A percentile compares a stretch with the other conserved stretches of the same genome.
Conservation (phyloP, 2,113 vertebrate species). For the Paramormyrops kingsleyae region DNA sequence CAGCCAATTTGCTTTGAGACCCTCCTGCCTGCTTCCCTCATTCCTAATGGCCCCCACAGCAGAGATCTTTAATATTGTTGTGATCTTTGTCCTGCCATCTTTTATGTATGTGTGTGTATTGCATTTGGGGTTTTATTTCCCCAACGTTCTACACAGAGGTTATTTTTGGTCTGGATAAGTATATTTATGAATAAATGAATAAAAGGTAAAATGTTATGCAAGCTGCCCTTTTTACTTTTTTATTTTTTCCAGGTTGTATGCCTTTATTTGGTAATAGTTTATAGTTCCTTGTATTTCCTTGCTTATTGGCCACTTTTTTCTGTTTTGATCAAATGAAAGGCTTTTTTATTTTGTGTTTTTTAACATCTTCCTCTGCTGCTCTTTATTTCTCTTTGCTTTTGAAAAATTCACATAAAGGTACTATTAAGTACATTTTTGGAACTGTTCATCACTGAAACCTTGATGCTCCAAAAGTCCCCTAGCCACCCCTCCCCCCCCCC, state of each 20-base stretch:
- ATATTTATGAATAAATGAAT: not conserved
- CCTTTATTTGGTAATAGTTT: not conserved
- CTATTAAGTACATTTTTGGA: not conserved
- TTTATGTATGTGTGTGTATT: not conserved
- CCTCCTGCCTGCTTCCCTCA: not conserved
- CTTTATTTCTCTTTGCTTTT: too few species aligned
- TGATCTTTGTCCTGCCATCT: not conserved
- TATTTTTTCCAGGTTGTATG: not conserved
- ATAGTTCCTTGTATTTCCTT: not conserved
- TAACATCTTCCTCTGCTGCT: not conserved
- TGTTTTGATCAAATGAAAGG: not conserved
- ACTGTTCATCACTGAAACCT: not conserved
- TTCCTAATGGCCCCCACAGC: not conserved
- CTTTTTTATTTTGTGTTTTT: not conserved
- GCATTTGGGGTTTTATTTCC: not conserved
- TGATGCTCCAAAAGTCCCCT: not conserved
- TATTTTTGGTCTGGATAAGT: not conserved
- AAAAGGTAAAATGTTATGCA: not conserved
- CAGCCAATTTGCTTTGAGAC: not conserved
- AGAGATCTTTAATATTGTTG: not conserved
- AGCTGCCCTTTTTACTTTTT: not conserved
- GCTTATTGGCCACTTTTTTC: not conserved
- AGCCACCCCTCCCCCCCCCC: too few species aligned
- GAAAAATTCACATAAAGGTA: not conserved
- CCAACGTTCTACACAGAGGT: not conserved